phyloP scores from a whole-genome alignment of 2,113 vertebrate species.

The Chloropsis hardwickii region DNA sequence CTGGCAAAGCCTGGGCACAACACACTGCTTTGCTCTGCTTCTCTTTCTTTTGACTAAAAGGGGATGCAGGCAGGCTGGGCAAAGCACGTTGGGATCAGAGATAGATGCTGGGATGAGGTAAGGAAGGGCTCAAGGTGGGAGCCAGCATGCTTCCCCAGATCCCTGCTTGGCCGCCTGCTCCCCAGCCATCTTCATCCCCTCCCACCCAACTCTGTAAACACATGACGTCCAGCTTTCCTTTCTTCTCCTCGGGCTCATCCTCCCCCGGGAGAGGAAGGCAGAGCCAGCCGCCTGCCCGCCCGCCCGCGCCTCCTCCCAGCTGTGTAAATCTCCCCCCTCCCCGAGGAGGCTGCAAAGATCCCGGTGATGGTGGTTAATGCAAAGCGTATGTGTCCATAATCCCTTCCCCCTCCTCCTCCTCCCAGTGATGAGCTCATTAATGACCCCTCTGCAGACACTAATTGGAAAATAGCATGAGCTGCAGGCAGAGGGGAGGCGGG shows the following conservation, averaged over 20 bases:
- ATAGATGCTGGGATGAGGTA: not conserved
- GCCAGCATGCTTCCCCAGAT: not conserved
- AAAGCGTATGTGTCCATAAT: slow-evolving; percentile 56
- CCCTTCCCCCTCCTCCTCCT: slow-evolving; percentile 31
- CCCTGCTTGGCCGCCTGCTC: not conserved
- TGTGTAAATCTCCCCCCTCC: slow-evolving; percentile 59
- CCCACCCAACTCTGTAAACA: slow-evolving; percentile 34
- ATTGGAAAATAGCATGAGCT: slow-evolving; percentile 9
- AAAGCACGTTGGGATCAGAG: not conserved
- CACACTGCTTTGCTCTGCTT: not conserved
- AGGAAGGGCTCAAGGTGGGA: not conserved
- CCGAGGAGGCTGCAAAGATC: slow-evolving; percentile 12
- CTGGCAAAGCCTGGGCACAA: not conserved
- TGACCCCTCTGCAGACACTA: slow-evolving; percentile 43
- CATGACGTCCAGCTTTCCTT: slow-evolving; percentile 32
- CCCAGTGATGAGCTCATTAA: slow-evolving; percentile 59
- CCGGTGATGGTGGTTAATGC: slow-evolving; percentile 48
- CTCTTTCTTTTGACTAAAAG: not conserved
- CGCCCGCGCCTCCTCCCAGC: slow-evolving; percentile 55
- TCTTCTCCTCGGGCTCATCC: slow-evolving; percentile 47
- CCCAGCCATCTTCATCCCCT: not conserved
- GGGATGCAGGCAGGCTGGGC: not conserved
- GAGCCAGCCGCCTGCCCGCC: not conserved
- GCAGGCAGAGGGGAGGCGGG: not conserved
- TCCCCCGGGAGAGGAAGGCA: slow-evolving; percentile 49